Percentiles rank a stretch among this genome's conserved stretches.
phyloP scores from a whole-genome alignment of 2,888 invertebrate genomes.

The Timema podura region DNA sequence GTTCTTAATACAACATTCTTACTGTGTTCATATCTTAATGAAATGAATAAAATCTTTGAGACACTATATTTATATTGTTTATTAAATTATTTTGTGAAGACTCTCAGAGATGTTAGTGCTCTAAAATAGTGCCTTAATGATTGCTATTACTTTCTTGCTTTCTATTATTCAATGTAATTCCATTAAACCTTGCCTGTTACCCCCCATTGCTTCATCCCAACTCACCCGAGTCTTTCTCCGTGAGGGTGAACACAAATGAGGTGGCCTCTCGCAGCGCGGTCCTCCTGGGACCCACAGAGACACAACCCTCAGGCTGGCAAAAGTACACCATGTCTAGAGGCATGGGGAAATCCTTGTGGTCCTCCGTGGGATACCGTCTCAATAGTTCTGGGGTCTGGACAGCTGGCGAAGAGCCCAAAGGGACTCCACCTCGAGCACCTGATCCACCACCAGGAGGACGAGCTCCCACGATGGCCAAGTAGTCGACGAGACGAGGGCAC shows the following conservation, averaged over 20 bases:
- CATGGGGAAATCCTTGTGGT: slow-evolving; percentile 95
- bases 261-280: slow-evolving; percentile 83
- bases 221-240: slow-evolving; percentile 95
- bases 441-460: slow-evolving; percentile 63
- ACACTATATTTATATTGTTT: no score
- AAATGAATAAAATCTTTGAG: no score
- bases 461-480: slow-evolving; percentile 94
- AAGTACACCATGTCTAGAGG: slow-evolving; percentile 99
- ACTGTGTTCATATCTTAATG: no score
- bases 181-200: no score
- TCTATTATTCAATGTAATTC: no score
- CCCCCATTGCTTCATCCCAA: background rate
- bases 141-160: no score
- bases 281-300: slow-evolving; percentile 82
- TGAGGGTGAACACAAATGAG: slow-evolving; percentile 96
- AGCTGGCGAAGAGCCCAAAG: slow-evolving; percentile 46
- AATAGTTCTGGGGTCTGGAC: slow-evolving; percentile 87
- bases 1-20: no score
- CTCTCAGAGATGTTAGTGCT: no score
- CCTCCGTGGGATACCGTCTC: slow-evolving; percentile 90
- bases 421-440: slow-evolving; percentile 59
- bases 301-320: slow-evolving; percentile 99
- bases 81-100: no score
- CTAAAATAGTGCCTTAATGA: no score
- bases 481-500: slow-evolving; percentile 89